Percentiles rank a stretch among this genome's conserved stretches.
Conservation (phyloP, 1,140 invertebrate genomes). For the Andricus grossulariae region DNA sequence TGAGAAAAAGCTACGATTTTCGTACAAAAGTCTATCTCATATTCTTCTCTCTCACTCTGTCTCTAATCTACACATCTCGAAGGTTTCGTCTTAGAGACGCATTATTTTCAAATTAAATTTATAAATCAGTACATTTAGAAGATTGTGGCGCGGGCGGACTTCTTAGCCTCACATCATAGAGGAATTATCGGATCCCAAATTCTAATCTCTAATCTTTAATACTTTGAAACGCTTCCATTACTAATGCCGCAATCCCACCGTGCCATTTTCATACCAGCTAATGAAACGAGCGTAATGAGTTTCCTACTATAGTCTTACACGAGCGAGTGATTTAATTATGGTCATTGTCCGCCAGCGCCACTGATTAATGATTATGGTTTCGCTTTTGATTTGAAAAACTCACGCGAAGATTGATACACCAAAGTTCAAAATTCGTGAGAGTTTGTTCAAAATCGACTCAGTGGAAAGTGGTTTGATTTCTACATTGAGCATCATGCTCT, state of each 20-base stretch:
- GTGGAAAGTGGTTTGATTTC: not conserved
- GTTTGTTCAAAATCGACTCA: not conserved
- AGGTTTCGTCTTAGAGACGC: slow-evolving; percentile 71
- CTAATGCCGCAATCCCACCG: slow-evolving; percentile 61
- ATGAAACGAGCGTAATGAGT: slow-evolving; percentile 35
- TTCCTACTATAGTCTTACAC: not conserved
- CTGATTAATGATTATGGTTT: slow-evolving; percentile 36
- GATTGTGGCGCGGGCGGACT: slow-evolving; percentile 61
- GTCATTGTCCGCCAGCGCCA: slow-evolving; percentile 51
- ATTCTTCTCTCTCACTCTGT: slow-evolving; percentile 26
- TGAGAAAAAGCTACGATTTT: slow-evolving; percentile 42
- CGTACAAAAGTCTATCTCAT: not conserved
- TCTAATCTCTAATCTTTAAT: slow-evolving; percentile 36
- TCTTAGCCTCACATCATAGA: slow-evolving; percentile 56
- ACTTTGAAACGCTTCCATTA: slow-evolving; percentile 40
- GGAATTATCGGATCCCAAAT: slow-evolving; percentile 30
- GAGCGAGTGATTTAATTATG: slow-evolving; percentile 32
- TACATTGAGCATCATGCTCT: not conserved
- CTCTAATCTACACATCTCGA: slow-evolving; percentile 36
- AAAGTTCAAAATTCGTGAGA: not conserved
- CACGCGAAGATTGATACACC: not conserved
- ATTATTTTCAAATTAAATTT: slow-evolving; percentile 48
- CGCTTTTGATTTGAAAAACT: slow-evolving; percentile 9
- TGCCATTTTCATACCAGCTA: slow-evolving; percentile 28
- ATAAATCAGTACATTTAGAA: slow-evolving; percentile 49